Percentiles rank a stretch among this genome's conserved stretches.
Evolutionary conservation across 2,888 invertebrate species (phyloP).

Genomic region (Cephalotes varians): DNA sequence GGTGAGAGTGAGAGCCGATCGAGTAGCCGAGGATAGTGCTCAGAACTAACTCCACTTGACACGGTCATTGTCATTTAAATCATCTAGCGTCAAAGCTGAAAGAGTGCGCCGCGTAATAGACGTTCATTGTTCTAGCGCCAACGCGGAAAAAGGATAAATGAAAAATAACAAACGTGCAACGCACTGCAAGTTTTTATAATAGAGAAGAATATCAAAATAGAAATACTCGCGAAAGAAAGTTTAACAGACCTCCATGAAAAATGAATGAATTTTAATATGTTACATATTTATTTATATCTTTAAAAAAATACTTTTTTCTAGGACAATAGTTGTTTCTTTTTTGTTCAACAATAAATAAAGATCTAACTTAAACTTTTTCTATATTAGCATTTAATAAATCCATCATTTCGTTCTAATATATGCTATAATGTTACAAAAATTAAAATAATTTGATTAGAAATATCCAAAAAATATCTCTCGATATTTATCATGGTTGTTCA

Average conservation of each 20-base stretch:
- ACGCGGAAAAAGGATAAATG: conserved; percentile 20
- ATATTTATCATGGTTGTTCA: background rate
- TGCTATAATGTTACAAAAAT: background rate
- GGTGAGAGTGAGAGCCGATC: conserved; percentile 62
- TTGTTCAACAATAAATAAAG: background rate
- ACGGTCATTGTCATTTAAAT: conserved; percentile 72
- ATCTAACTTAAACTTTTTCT: background rate
- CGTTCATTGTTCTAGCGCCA: conserved; percentile 26
- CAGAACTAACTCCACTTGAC: conserved; percentile 50
- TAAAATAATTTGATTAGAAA: background rate
- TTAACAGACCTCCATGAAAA: background rate
- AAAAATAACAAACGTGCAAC: conserved; percentile 4
- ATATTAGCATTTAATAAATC: background rate
- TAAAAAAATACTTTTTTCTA: background rate
- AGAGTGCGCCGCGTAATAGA: conserved; percentile 36
- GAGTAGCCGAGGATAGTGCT: conserved; percentile 51
- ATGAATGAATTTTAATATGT: background rate
- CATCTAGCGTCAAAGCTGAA: conserved; percentile 33
- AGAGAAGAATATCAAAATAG: background rate
- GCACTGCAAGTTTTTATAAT: background rate
- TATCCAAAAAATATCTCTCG: background rate
- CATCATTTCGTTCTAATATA: background rate
- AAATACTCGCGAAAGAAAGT: conserved; percentile 18
- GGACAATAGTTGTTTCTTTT: background rate
- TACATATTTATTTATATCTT: background rate